phyloP scores from a whole-genome alignment of 2,113 vertebrate genomes.

The Colius striatus region DNA sequence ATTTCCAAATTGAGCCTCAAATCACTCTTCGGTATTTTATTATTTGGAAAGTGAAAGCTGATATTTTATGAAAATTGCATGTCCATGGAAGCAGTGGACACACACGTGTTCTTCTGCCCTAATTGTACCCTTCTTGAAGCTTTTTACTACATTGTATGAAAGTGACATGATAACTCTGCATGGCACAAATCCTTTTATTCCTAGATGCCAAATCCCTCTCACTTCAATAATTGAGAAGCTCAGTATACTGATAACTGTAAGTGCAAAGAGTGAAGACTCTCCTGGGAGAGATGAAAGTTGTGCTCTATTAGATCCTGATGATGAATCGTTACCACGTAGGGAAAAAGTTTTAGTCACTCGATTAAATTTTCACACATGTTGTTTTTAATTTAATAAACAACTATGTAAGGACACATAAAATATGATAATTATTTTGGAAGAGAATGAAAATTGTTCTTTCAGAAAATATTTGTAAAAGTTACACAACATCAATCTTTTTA shows the following conservation, averaged over 20 bases:
- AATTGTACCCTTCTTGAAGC: not conserved
- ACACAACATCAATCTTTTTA: not conserved
- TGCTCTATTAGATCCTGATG: not conserved
- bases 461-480: not conserved
- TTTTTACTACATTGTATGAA: not conserved
- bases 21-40: not conserved
- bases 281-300: not conserved
- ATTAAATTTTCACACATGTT: not conserved
- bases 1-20: not conserved
- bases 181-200: not conserved
- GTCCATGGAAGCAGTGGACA: not conserved
- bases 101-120: not conserved
- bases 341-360: not conserved
- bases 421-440: not conserved
- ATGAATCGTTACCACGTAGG: not conserved
- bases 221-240: rapidly evolving
- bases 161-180: not conserved
- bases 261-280: not conserved
- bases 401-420: not conserved
- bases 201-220: not conserved
- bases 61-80: not conserved
- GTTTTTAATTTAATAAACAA: slow-evolving; percentile 20
- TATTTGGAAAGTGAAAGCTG: not conserved
- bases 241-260: not conserved
- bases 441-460: slow-evolving; percentile 1